Base-by-base conservation (phyloP, 2,113 vertebrate species). In the Camelus dromedarius region DNA sequence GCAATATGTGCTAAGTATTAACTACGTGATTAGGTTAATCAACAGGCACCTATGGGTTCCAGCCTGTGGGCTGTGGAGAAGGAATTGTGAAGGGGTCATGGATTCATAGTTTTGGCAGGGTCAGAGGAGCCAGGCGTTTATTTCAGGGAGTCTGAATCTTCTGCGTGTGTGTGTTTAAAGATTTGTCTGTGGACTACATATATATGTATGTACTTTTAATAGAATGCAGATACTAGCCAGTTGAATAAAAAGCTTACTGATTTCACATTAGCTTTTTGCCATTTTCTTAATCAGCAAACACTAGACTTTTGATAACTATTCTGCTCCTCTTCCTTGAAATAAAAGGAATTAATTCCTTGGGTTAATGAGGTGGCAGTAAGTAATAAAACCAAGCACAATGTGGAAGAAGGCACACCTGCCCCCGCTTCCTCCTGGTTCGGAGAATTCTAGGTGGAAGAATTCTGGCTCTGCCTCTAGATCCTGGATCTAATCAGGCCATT, bases 231-330 rank as follows among this genome's bases (percentile, higher is more conserved):
- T 79, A 13, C 26, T 94, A 89, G 26, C 42, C 46, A 73, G 72
- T 48, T 87, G 22, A 96, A 81, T 77, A 54, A 73, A 91, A 75
- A 12, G 12, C 56, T 72, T 70, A 73, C 16, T 91, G 32, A 81
- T 93, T 87, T 76, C 52, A n/a, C 24, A 48, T 46, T 73, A 64
- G 13, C 15, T 38, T 89, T 88, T 22, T 83, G 5, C 77, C 10
- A 52, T 66, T 70, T 83, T 95, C 35, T 84, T 90, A 88, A 93
- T 52, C 48, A 92, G 26, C 32, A 69, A 95, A 92, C 42, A 42
- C 64, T 95, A 70, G 24, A 92, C 67, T 92, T 85, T 81, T 95
- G 69, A 52, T 83, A 82, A 64, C 15, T 75, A 6, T 13, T 24
- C 7, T 85, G 13, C 19, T 69, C 16, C 18, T 72, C 92, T 91